Base-by-base conservation (phyloP, 2,888 invertebrate species). In the Caenorhabditis sulstoni region DNA sequence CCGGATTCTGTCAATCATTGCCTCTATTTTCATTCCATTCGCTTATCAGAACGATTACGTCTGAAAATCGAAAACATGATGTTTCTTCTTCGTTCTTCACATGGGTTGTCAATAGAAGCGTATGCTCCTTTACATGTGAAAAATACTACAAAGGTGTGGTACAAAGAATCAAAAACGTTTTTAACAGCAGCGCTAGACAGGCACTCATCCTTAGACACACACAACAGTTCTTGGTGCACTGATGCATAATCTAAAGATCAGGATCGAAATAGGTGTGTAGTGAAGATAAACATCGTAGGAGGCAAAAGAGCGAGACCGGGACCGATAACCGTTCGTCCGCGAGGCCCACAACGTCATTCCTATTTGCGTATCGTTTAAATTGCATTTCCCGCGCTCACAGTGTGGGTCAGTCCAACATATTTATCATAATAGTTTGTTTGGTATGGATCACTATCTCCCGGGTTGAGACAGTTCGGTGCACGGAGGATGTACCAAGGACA, bases 401-500 rank as follows among this genome's bases (percentile, higher is more conserved):
- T n/a, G 29, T 29, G 22, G 49, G 39, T 55, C 61, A 39, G 39
- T 16, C 50, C 16, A 52, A 66, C 66, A 67, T 66, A 75, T 67
- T 59, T 67, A 61, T 75, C 55, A 55, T 61, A 61, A 61, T 76
- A 50, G 29, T 29, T 49, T 75, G 58, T 67, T 75, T 62, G 66
- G 50, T 50, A 44, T 50, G 64, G 58, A 65, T 73, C 73, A 52
- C 58, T 73, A 73, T 73, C 75, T 59, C 29, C 23, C 39, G 41
- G 47, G 39, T 14, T n/a, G 53, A 57, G 71, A 73, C 73, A 73
- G 64, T 73, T 57, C 44, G 64, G 73, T 73, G 66, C 9, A 7
- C 45, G 58, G 22, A 39, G 41, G 50, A 44, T 35, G 58, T 35
- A 5, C 29, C 11, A 39, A 44, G 37, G 35, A 41, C 39, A 23